Evolutionary conservation across 2,797 vertebrate genomes (phyloP).

Genomic region (Lerista edwardsae): DNA sequence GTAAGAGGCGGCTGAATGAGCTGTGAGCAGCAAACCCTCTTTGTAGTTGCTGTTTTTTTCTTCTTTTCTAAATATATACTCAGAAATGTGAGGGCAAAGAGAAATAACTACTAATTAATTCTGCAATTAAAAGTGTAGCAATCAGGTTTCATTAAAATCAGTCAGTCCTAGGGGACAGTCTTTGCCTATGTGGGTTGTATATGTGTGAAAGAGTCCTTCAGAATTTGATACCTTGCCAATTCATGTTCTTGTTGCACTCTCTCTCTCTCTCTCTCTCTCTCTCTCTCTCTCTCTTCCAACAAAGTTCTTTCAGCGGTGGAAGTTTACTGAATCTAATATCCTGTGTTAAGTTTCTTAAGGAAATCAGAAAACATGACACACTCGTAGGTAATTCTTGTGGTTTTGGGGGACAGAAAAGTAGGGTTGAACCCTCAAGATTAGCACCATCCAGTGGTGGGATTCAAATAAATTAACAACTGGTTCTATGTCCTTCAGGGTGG

Average conservation of each 20-base stretch:
- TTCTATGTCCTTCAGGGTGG: too few species aligned
- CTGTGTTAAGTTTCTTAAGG: background rate
- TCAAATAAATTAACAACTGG: too few species aligned
- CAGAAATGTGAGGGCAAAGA: slow-evolving; percentile 32
- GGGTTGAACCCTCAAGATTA: too few species aligned
- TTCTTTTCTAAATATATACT: slow-evolving; percentile 23
- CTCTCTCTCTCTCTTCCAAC: background rate
- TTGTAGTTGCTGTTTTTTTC: background rate
- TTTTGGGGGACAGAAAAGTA: background rate
- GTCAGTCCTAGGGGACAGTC: slow-evolving; percentile 18
- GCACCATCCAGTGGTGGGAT: too few species aligned
- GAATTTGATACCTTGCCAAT: slow-evolving; percentile 31
- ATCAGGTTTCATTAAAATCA: slow-evolving; percentile 40
- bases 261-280: too few species aligned
- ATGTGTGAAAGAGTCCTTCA: slow-evolving; percentile 40
- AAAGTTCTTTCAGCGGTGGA: slow-evolving; percentile 9
- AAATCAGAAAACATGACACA: slow-evolving; percentile 2
- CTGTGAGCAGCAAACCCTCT: slow-evolving; percentile 12
- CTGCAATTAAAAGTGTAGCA: slow-evolving; percentile 30
- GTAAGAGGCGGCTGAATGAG: slow-evolving; percentile 25
- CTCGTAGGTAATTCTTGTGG: background rate
- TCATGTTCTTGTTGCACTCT: slow-evolving; percentile 8
- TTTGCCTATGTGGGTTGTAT: slow-evolving; percentile 11
- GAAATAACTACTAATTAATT: slow-evolving; percentile 44
- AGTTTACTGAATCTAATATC: background rate